A percentile compares a stretch with the other conserved stretches of the same genome.
Conservation (phyloP, 2,113 vertebrate species). For the Corvus cornix region DNA sequence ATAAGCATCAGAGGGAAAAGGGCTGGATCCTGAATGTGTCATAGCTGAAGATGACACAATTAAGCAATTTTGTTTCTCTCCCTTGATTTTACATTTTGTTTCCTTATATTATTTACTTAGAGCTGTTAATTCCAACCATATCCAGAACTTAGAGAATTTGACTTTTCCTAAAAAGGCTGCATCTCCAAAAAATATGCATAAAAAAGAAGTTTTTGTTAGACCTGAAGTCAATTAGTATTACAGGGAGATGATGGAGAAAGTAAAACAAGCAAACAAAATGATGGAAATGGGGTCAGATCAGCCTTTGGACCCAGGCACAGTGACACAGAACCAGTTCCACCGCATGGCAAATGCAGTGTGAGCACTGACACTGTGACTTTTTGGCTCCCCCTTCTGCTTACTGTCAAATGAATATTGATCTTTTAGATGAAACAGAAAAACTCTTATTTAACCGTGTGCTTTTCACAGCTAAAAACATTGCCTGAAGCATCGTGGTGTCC, state of each 20-base stretch:
- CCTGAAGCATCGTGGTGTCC: accelerated
- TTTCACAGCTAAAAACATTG: background rate
- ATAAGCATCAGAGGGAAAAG: background rate
- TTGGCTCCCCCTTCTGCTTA: background rate
- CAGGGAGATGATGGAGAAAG: background rate
- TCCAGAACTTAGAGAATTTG: background rate
- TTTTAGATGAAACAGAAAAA: background rate
- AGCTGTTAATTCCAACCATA: background rate
- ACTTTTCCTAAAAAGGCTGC: background rate
- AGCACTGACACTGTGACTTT: background rate
- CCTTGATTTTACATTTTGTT: background rate
- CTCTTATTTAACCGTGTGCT: background rate
- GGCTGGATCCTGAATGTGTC: background rate
- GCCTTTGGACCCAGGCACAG: background rate
- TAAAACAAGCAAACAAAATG: background rate
- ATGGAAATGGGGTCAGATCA: background rate
- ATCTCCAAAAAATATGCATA: background rate
- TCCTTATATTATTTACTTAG: background rate
- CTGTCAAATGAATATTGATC: background rate
- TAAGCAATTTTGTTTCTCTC: background rate
- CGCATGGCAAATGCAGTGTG: background rate
- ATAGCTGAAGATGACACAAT: background rate
- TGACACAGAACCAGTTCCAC: background rate
- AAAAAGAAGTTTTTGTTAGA: background rate
- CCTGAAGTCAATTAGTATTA: no score